Evolutionary conservation across 1,140 invertebrate genomes (phyloP).

Genomic region (Asbolus verrucosus): DNA sequence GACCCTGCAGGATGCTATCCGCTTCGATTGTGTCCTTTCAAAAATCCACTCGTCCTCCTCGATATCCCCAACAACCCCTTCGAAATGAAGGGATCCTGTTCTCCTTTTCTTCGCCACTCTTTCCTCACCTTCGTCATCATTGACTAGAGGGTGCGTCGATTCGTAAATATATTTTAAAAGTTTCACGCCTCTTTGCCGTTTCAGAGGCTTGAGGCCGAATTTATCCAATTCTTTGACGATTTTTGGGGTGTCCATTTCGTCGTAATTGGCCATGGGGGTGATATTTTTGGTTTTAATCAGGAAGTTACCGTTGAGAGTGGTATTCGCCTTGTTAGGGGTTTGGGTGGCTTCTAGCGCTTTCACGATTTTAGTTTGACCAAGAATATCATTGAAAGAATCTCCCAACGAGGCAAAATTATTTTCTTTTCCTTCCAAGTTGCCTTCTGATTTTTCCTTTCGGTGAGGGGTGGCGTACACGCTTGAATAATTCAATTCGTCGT

Average conservation of each 20-base stretch:
- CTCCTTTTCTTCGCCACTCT: slow-evolving; percentile 39
- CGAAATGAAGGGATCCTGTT: slow-evolving; percentile 40
- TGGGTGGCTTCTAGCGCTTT: no score
- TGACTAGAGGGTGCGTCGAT: slow-evolving; percentile 60
- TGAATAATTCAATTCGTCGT: slow-evolving; percentile 62
- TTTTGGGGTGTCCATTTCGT: slow-evolving; percentile 67
- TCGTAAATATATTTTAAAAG: slow-evolving; percentile 63
- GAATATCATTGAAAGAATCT: slow-evolving; percentile 47
- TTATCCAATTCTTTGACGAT: slow-evolving; percentile 68
- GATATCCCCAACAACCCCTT: slow-evolving; percentile 57
- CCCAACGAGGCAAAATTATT: slow-evolving; percentile 23
- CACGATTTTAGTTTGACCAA: no score
- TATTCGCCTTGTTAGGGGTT: slow-evolving; percentile 17
- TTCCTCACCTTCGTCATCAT: slow-evolving; percentile 40
- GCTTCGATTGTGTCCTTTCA: slow-evolving; percentile 60
- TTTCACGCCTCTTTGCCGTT: slow-evolving; percentile 63
- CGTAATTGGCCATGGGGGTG: slow-evolving; percentile 69
- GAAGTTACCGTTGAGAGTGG: slow-evolving; percentile 44
- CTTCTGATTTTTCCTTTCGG: no score
- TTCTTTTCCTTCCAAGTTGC: slow-evolving; percentile 15
- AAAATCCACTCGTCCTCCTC: slow-evolving; percentile 63
- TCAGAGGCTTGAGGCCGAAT: slow-evolving; percentile 71
- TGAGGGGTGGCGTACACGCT: slow-evolving; percentile 38
- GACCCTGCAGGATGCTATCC: slow-evolving; percentile 64
- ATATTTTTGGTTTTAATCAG: slow-evolving; percentile 68